phyloP scores from a whole-genome alignment of 2,113 vertebrate genomes.

The Myiozetetes cayanensis region DNA sequence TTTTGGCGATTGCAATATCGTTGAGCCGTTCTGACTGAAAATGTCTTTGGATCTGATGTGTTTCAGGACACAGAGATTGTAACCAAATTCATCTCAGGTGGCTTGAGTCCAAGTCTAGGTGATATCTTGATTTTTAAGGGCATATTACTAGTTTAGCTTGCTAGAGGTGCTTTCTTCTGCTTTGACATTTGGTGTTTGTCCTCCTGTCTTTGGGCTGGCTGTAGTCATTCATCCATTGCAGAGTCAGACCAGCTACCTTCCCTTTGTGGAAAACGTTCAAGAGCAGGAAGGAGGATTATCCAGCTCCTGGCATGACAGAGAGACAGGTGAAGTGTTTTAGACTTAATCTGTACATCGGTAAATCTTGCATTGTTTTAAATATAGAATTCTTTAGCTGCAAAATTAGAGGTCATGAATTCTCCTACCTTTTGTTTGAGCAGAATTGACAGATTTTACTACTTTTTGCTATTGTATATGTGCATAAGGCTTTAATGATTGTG shows the following conservation, averaged over 20 bases:
- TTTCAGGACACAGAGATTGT: background rate
- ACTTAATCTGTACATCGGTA: background rate
- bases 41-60: background rate
- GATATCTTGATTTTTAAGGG: background rate
- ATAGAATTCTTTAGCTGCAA: background rate
- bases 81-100: background rate
- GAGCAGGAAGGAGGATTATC: background rate
- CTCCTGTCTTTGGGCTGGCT: background rate
- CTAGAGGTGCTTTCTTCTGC: background rate
- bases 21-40: background rate
- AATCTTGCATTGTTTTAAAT: background rate
- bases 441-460: background rate
- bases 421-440: background rate
- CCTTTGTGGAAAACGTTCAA: fast-evolving
- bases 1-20: background rate
- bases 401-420: background rate
- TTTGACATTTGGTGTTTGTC: background rate
- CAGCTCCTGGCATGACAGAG: background rate
- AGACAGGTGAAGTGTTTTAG: background rate
- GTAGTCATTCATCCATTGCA: background rate
- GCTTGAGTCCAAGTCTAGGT: background rate
- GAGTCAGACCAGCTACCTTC: background rate
- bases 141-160: background rate
- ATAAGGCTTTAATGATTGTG: background rate
- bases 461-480: fast-evolving